These are phyloP conservation scores for Trilocha varians DNA, from an alignment of 2,888 invertebrate species.

Conservation along the genomic window DNA sequence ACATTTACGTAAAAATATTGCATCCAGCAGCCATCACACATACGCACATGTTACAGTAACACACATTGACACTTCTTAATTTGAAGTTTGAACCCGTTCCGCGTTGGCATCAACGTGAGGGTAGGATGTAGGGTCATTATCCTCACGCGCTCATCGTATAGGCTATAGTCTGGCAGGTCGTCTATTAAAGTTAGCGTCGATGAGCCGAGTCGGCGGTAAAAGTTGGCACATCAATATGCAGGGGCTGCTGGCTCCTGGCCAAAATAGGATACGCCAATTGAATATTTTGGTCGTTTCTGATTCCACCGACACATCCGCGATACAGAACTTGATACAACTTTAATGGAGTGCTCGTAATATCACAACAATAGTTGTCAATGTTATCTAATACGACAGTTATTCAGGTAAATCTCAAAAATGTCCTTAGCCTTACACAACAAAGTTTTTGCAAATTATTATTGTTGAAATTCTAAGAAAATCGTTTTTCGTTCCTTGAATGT, in stretches of 20 bases:
- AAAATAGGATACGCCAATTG: slow-evolving; percentile 64
- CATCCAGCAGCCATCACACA: too few relatives aligned
- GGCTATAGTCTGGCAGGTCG: slow-evolving; percentile 50
- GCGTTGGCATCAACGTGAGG: not conserved
- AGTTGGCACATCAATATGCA: slow-evolving; percentile 65
- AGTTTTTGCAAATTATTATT: too few relatives aligned
- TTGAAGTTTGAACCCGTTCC: too few relatives aligned
- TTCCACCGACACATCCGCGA: slow-evolving; percentile 39
- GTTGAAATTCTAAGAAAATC: too few relatives aligned
- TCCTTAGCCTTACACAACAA: too few relatives aligned
- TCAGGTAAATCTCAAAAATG: too few relatives aligned
- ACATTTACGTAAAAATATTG: too few relatives aligned
- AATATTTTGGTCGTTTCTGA: slow-evolving; percentile 53
- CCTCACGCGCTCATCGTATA: slow-evolving; percentile 33
- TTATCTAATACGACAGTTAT: not conserved
- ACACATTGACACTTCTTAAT: too few relatives aligned
- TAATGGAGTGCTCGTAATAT: slow-evolving; percentile 44
- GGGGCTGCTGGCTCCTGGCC: slow-evolving; percentile 52
- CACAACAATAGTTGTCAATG: slow-evolving; percentile 3
- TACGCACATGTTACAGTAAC: too few relatives aligned
- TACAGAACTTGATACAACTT: slow-evolving; percentile 51
- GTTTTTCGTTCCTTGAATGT: too few relatives aligned
- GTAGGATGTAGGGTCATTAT: slow-evolving; percentile 37
- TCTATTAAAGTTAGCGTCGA: slow-evolving; percentile 40
- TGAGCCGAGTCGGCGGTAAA: slow-evolving; percentile 52